A percentile compares a stretch with the other conserved stretches of the same genome.
phyloP scores from a whole-genome alignment of 2,888 invertebrate genomes.

The Perizoma affinitatum region DNA sequence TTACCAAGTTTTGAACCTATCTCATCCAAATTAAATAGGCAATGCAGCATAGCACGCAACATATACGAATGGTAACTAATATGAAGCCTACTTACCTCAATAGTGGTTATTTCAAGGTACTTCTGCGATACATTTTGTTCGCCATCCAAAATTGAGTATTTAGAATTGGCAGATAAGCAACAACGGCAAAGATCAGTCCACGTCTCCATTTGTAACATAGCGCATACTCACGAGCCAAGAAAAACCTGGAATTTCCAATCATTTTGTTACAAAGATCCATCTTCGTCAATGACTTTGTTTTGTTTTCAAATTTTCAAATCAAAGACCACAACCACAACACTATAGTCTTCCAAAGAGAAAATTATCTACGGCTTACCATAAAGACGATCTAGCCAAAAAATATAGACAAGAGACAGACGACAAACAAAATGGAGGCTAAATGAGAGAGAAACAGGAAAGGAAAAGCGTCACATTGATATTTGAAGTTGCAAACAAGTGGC shows the following conservation, averaged over 20 bases:
- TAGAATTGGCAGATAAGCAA: constrained; percentile 71
- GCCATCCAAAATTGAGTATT: constrained; percentile 70
- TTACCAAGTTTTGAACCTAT: background rate
- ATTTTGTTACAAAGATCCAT: constrained; percentile 57
- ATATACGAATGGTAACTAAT: too few species aligned
- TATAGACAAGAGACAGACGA: constrained; percentile 76
- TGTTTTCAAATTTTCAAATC: constrained; percentile 51
- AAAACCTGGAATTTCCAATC: constrained; percentile 65
- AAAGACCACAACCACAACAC: constrained; percentile 63
- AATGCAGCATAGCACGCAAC: too few species aligned
- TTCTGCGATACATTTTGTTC: constrained; percentile 64
- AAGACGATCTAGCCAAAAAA: constrained; percentile 78
- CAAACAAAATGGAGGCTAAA: constrained; percentile 68
- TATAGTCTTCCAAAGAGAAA: constrained; percentile 74
- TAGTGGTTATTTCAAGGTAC: constrained; percentile 71
- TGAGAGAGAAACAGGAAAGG: constrained; percentile 10
- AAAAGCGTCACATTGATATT: constrained; percentile 9
- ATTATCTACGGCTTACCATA: constrained; percentile 83
- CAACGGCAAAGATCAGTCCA: constrained; percentile 78
- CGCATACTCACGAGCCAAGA: constrained; percentile 59
- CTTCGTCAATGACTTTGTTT: constrained; percentile 60
- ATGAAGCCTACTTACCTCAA: constrained; percentile 57
- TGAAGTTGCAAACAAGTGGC: too few species aligned
- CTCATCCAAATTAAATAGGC: too few species aligned
- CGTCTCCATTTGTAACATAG: constrained; percentile 70